Evolutionary conservation across 1,140 invertebrate species (phyloP), one percentile per base, ranked within the genome.

Genomic region (Eriocheir sinensis): DNA sequence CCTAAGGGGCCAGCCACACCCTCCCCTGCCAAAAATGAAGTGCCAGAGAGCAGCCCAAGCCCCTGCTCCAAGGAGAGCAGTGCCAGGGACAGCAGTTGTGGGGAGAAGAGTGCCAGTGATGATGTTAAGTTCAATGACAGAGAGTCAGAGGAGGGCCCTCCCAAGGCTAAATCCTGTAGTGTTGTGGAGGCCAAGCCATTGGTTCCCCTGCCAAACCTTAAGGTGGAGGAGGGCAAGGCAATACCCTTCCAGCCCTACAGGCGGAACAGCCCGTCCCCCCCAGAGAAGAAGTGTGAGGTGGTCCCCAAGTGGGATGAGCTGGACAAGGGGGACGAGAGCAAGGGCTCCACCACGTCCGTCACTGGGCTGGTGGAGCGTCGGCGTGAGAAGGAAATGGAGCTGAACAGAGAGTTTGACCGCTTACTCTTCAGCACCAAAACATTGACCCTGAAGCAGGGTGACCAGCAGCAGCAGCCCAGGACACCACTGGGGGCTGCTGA

Each of bases 351-450:
- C 30, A 4, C 92, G 17, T 94, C 95, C 0, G 12, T 72, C 27
- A 83, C 89, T 9, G 95, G 94, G 60, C 32, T 95, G 48, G 95
- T 92, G 90, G 95, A 95, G 85, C 94, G 95, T 21, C 85, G 95
- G 32, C 90, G 90, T 6, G 95, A 95, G 83, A 95, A 95, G 90
- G 89, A 95, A n/a, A 30, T 83, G 17, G 95, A 95, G 83, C 80
- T 95, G 34, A 93, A 95, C 79, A 89, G 95, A 17, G 95, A 95
- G 83, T 95, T 95, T 94, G 95, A 95, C 80, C 89, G 95, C 3
- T 38, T 95, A 9, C 90, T 95, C 27, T 92, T 92, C 34, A 95
- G 95, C 83, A 95, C 95, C 30, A 95, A 95, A 81, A 86, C 36
- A 30, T 6, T 83, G 53, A 53, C 30, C 83, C 9, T 83, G 27